Base-by-base conservation (phyloP, 2,888 invertebrate genomes). In the Augochlorella aurata region DNA sequence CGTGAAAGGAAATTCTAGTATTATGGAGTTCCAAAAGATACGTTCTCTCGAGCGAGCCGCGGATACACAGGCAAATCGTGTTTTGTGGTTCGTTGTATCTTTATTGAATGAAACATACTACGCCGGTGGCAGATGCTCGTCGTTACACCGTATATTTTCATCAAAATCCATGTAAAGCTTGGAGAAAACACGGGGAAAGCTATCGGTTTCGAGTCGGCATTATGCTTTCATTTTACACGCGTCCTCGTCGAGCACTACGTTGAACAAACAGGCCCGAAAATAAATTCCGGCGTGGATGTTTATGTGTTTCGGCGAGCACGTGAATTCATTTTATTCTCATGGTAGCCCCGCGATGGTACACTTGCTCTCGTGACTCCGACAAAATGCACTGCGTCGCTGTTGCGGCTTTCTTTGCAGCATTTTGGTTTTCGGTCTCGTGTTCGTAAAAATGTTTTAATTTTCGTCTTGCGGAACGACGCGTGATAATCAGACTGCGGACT, bases 101-200 rank as follows among this genome's bases (percentile, higher is more conserved):
- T 61, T 61, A 61, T 65, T 65, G 44, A 49, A 77, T 49, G 21
- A 77, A 70, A 66, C 65, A 44, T 54, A 65, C 47, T 77, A 76
- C 54, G 45, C 50, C 52, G 21, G 38, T 76, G 47, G 12, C 61
- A 8, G 29, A 16, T 61, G 5, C 14, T 24, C 58, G 52, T 16
- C 16, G 29, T 29, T 29, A 29, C 61, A 75, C 58, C 10, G 16
- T 9, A 24, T 49, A 54, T 47, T 69, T 63, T 61, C 47, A 29
- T 76, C 47, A 50, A 63, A 69, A 76, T 65, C 16, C 77, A 14
- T 16, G 12, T 38, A 8, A 52, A 47, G 14, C 16, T 65, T n/a
- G 18, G 38, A 54, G 29, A 38, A 8, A 52, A 63, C 29, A 38
- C 38, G 45, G n/a, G 10, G 9, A n/a, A 12, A 45, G n/a, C 38